These are phyloP conservation scores for Nycticorax nycticorax DNA, from an alignment of 2,113 vertebrate genomes.

Conservation along the genomic window DNA sequence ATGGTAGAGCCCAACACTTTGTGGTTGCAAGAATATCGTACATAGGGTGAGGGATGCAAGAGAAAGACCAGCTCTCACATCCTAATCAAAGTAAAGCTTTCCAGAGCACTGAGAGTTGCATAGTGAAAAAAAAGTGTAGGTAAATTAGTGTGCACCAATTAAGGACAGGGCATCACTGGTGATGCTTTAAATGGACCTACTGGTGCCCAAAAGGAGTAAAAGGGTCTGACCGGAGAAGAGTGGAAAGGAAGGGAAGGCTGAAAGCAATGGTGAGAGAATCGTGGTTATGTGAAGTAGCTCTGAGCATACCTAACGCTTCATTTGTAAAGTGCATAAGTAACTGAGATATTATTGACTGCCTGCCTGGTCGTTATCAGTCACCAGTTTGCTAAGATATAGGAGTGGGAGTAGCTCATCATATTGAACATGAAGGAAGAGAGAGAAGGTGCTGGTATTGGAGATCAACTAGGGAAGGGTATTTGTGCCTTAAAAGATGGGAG, in stretches of 20 bases:
- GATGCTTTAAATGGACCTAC: background rate
- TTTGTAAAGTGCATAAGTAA: background rate
- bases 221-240: background rate
- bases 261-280: background rate
- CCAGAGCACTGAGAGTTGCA: background rate
- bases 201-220: background rate
- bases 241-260: background rate
- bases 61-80: background rate
- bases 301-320: background rate
- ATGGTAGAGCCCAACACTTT: background rate
- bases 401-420: background rate
- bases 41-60: background rate
- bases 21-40: background rate
- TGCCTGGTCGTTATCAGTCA: background rate
- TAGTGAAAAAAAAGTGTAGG: rapidly evolving
- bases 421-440: background rate
- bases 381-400: background rate
- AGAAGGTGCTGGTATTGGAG: background rate
- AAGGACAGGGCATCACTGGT: background rate
- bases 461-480: background rate
- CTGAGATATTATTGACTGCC: background rate
- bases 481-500: background rate
- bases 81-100: background rate
- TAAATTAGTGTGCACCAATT: background rate
- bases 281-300: background rate